Conservation (phyloP, 2,797 vertebrate genomes). For the Coilia nasus region DNA sequence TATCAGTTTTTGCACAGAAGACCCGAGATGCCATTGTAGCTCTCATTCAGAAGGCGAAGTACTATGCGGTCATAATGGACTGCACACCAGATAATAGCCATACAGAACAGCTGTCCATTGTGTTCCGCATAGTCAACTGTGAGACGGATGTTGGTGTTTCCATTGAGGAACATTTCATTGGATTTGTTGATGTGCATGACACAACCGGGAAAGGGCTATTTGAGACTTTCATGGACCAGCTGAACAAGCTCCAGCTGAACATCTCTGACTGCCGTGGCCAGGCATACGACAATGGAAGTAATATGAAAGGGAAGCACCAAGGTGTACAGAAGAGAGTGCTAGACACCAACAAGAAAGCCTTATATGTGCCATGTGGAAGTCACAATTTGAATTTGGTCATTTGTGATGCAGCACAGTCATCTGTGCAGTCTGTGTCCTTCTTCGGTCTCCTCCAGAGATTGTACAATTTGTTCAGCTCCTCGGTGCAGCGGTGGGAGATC, state of each 20-base stretch:
- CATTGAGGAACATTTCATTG: conserved; percentile 34
- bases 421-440: neutral
- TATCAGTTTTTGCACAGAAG: neutral
- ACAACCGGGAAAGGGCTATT: conserved; percentile 30
- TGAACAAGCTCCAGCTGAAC: neutral
- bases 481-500: neutral
- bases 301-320: conserved; percentile 22
- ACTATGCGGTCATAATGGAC: conserved; percentile 36
- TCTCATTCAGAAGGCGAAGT: conserved; percentile 32
- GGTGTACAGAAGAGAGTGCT: conserved; percentile 26
- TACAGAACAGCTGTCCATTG: conserved; percentile 27
- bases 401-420: neutral
- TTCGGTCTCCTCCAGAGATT: neutral
- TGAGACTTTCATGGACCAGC: conserved; percentile 26
- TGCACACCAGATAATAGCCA: conserved; percentile 37
- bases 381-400: conserved; percentile 25
- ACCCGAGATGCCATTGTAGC: too few species aligned
- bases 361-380: conserved; percentile 2
- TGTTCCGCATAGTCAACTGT: neutral
- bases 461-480: neutral
- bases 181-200: conserved; percentile 27
- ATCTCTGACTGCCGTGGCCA: conserved; percentile 6
- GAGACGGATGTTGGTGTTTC: conserved; percentile 17
- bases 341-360: neutral
- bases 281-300: conserved; percentile 15